Evolutionary conservation across 2,888 invertebrate genomes (phyloP), one percentile per base, ranked within the genome.

Genomic region (Drosophila lutescens): DNA sequence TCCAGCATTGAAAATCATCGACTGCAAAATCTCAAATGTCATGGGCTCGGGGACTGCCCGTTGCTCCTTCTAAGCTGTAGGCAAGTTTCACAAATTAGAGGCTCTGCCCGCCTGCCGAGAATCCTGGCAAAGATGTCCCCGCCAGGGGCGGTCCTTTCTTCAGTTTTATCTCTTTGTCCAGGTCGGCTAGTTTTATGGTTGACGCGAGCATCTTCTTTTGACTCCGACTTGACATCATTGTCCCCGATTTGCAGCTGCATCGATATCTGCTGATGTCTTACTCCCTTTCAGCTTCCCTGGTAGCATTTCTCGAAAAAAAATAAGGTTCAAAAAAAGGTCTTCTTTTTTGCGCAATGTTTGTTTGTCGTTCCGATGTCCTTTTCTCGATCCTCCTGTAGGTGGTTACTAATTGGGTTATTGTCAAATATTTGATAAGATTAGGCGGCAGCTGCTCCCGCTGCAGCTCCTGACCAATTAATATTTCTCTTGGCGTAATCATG

Each of bases 361-460:
- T 74, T 74, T 77, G 38, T 40, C 54, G 7, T 58, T 59, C 32
- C 32, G 41, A 56, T 74, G 54, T 65, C 67, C 70, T 46, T 50
- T 50, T 59, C 54, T 54, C 80, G 51, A 67, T 74, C 66, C 58
- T 80, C 63, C 85, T 80, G 81, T 88, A 89, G 89, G 89, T 86
- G 89, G 88, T 80, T 88, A 79, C 86, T 86, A 86, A 86, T 86
- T 86, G 89, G 89, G 70, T 86, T 89, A 86, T 86, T 86, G 89
- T 86, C 89, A 86, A 70, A 83, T 80, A 74, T 79, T 85, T 80
- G 89, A 86, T 86, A 84, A 88, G 89, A 80, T 89, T 86, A 77
- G 65, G 26, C 55, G 58, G 73, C 85, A 81, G 85, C 75, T 82
- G 81, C 76, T 47, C 57, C 53, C 34, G 38, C 58, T 41, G 43